These are phyloP conservation scores for Monodelphis domestica DNA, from an alignment of 2,797 vertebrate genomes.

Conservation along the genomic window DNA sequence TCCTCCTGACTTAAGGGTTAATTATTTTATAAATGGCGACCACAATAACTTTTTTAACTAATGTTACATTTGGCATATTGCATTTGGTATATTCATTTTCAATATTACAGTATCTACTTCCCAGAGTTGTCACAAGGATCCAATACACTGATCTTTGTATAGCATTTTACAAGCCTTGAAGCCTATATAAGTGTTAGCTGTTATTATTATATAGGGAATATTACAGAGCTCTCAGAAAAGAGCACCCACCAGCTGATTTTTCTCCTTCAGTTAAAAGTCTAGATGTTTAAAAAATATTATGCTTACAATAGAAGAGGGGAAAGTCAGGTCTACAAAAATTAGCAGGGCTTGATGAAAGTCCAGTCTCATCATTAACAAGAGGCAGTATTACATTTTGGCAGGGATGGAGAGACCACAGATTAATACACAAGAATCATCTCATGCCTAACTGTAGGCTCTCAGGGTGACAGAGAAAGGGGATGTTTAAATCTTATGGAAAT, in stretches of 20 bases:
- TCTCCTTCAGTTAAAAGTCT: background rate
- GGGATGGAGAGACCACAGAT: background rate
- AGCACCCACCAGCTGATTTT: background rate
- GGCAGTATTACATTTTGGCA: background rate
- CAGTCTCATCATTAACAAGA: background rate
- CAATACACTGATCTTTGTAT: background rate
- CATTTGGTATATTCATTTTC: too few species aligned
- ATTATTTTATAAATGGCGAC: too few species aligned
- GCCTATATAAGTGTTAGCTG: background rate
- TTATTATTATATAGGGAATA: background rate
- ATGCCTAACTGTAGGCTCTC: background rate
- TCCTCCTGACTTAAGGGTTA: too few species aligned
- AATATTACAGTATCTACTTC: background rate
- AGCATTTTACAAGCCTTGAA: background rate
- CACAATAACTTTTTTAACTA: too few species aligned
- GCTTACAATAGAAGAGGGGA: background rate
- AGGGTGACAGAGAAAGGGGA: conserved; percentile 18
- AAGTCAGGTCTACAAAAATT: background rate
- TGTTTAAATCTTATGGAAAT: background rate
- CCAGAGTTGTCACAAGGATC: background rate
- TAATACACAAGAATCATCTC: background rate
- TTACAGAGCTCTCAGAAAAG: background rate
- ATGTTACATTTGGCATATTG: too few species aligned
- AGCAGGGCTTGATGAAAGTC: background rate
- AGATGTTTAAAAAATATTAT: background rate